Evolutionary conservation across 2,888 invertebrate species (phyloP), one percentile per base, ranked within the genome.

Genomic region (Resseliella maxima): DNA sequence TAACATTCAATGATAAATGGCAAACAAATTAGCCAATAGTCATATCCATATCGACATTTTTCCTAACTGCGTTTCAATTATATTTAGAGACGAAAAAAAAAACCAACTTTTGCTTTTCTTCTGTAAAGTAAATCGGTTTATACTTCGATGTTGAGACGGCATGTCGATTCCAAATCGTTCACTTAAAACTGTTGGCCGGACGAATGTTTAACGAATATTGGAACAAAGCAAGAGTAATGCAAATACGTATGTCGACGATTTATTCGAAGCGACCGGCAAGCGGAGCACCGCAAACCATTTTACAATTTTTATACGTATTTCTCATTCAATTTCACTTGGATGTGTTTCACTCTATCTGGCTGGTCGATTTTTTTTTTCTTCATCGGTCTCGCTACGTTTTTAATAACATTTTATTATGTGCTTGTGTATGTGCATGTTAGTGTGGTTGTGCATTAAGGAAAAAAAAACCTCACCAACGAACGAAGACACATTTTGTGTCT

Each of bases 91-190:
- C 41, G 12, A 41, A 41, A 41, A 41, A 27, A 59, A 12, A 59
- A 59, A 59, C 59, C 18, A 31, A 31, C 31, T 27, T 72, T 72
- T 72, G 27, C 31, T 72, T 72, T 59, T 59, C 59, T 59, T 27
- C 24, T 59, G 27, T 72, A 8, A 5, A 18, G 5, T 35, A 24
- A 24, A 6, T 59, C 24, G 59, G 24, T 50, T 18, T 41, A 59
- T n/a, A 59, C 24, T 72, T 59, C 72, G 31, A n/a, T n/a, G 46
- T 41, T 41, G 8, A 18, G 72, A 8, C 31, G 72, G 72, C 18
- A 72, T 72, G 72, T 72, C 72, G 72, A 31, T 72, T 72, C 72
- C 72, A 72, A 72, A 72, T 72, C 72, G 72, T 27, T 72, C 72
- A 15, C 72, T n/a, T 24, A 27, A 50, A 31, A 35, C 72, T 31